Evolutionary conservation across 2,888 invertebrate genomes (phyloP).

Genomic region (Oscheius sp.): DNA sequence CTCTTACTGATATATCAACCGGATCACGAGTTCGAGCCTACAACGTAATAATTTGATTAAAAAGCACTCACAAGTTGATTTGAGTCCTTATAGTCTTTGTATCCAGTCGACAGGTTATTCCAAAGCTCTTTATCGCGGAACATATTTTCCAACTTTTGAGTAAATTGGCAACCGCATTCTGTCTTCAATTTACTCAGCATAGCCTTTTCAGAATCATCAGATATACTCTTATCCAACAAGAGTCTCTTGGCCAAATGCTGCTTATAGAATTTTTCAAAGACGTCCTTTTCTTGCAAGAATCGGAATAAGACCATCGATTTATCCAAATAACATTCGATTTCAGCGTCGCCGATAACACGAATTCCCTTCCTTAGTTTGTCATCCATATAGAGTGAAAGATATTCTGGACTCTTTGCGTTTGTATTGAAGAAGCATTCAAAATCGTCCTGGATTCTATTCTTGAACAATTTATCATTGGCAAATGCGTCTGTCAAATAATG

Average conservation of each 20-base stretch:
- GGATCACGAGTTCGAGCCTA: conserved; percentile 8
- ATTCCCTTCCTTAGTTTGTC: conserved; percentile 88
- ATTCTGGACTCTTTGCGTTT: conserved; percentile 86
- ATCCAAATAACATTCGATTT: conserved; percentile 86
- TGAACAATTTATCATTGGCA: conserved; percentile 94
- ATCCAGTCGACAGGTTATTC: conserved; percentile 97
- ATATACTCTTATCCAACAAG: conserved; percentile 95
- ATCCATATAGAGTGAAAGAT: conserved; percentile 96
- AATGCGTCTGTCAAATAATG: conserved; percentile 95
- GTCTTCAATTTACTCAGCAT: conserved; percentile 98
- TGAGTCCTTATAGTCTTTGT: conserved; percentile 76
- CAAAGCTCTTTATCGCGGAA: conserved; percentile 90
- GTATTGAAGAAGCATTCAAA: conserved; percentile 59
- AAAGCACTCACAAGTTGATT: neutral
- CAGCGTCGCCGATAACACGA: conserved; percentile 76
- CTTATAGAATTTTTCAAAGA: conserved; percentile 99
- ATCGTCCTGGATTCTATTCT: conserved; percentile 82
- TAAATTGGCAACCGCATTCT: conserved; percentile 96
- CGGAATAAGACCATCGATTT: conserved; percentile 99
- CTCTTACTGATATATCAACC: conserved; percentile 89
- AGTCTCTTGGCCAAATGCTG: conserved; percentile 97
- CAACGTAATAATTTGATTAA: neutral
- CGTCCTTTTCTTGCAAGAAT: conserved; percentile 98
- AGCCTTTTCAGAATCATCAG: conserved; percentile 98
- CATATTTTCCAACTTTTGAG: conserved; percentile 99